phyloP scores from a whole-genome alignment of 2,888 invertebrate genomes.

The Pelosia muscerda region DNA sequence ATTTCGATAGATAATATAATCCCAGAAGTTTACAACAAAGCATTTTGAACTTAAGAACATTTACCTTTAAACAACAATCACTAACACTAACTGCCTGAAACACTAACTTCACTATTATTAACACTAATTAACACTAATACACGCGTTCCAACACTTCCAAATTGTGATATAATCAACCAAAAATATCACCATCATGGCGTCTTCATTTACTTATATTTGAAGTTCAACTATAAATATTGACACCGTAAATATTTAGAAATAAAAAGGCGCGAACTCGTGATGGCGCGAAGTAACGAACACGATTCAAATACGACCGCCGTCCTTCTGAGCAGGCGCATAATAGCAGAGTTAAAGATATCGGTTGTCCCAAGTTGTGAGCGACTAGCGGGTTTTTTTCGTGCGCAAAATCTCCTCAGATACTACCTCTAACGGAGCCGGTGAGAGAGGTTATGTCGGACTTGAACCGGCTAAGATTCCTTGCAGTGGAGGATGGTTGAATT shows the following conservation, averaged over 20 bases:
- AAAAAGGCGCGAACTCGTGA: slow-evolving; percentile 24
- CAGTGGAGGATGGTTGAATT: too few species aligned
- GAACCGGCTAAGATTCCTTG: too few species aligned
- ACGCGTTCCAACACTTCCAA: slow-evolving; percentile 11
- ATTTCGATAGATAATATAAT: not conserved
- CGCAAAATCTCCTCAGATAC: too few species aligned
- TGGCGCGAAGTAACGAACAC: slow-evolving; percentile 34
- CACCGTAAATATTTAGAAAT: slow-evolving; percentile 23
- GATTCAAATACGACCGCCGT: slow-evolving; percentile 48
- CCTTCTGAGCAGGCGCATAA: slow-evolving; percentile 47
- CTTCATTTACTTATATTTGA: not conserved
- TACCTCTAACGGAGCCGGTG: too few species aligned
- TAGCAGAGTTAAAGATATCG: slow-evolving; percentile 40
- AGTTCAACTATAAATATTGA: not conserved
- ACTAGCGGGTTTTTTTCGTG: slow-evolving; percentile 21
- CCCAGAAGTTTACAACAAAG: not conserved
- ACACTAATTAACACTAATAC: slow-evolving; percentile 20
- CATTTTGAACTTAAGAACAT: not conserved
- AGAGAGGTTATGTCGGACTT: too few species aligned
- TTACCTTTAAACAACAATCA: slow-evolving; percentile 5
- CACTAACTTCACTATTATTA: slow-evolving; percentile 16
- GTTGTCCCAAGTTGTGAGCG: slow-evolving; percentile 16
- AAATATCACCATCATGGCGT: slow-evolving; percentile 5
- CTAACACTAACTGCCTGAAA: slow-evolving; percentile 20
- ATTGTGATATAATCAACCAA: slow-evolving; percentile 13